Evolutionary conservation across 2,113 vertebrate species (phyloP), one percentile per base, ranked within the genome.

Genomic region (Opisthocomus hoazin): DNA sequence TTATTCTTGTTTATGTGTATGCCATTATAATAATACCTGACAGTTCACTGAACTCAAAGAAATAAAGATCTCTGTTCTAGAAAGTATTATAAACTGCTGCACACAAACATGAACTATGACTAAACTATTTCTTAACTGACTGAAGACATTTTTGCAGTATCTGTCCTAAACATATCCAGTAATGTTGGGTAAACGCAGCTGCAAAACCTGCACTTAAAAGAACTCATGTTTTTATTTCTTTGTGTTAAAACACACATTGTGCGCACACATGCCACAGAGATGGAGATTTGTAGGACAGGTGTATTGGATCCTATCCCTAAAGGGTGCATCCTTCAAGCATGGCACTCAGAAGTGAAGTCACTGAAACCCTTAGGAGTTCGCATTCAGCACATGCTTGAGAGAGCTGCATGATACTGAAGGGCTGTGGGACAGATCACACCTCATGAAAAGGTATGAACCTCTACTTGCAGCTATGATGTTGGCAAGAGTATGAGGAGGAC

Each of bases 281-380:
- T n/a, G 14, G n/a, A 57, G 37, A 12, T 11, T 24, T 63, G 32
- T 57, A 34, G 24, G n/a, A 68, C 63, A 74, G 45, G 23, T 29
- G 41, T 23, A 2, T 17, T 77, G 79, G 34, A 15, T 92, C 27
- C 32, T 57, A 26, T 15, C 15, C 29, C n/a, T 53, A 34, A 50
- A 41, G 41, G 39, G 29, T 39, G n/a, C 0, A 1, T 43, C 37
- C 60, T 79, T 54, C 39, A 37, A 45, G 75, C 1, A 0, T 2
- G 10, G 32, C 3, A 1, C 8, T 65, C 5, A 2, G 57, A 77
- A 46, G 11, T 51, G 43, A 61, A 23, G 34, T 50, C 54, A 15
- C 1, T 66, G 37, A 74, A 75, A 57, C 2, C 24, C 21, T 17
- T 41, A 32, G 41, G 51, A 81, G 39, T 19, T 34, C 27, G 21